Evolutionary conservation across 1,140 invertebrate species (phyloP).

Genomic region (Eupeodes corollae): DNA sequence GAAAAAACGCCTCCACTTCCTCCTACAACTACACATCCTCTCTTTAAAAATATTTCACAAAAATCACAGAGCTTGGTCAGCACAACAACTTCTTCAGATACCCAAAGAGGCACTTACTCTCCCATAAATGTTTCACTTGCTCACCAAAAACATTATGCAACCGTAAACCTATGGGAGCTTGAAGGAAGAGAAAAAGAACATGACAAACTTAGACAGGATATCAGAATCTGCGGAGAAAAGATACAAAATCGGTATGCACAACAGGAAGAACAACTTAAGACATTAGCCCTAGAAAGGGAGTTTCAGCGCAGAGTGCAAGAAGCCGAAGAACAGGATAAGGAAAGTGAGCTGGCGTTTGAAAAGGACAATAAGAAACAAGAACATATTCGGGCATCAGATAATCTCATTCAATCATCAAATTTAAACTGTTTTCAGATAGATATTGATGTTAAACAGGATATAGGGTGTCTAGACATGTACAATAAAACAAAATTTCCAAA

Average conservation of each 20-base stretch:
- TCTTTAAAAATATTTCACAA: constrained; percentile 53
- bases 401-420: constrained; percentile 30
- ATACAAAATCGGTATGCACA: constrained; percentile 65
- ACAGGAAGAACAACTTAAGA: constrained; percentile 77
- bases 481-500: not conserved
- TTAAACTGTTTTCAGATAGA: constrained; percentile 31
- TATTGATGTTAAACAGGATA: constrained; percentile 1
- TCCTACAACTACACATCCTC: constrained; percentile 60
- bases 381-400: constrained; percentile 24
- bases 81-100: constrained; percentile 53
- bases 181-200: constrained; percentile 73
- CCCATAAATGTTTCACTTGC: constrained; percentile 33
- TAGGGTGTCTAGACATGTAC: not conserved
- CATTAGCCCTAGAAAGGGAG: constrained; percentile 72
- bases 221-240: constrained; percentile 60
- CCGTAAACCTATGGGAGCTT: constrained; percentile 73
- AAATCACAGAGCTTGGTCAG: constrained; percentile 29
- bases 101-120: constrained; percentile 63
- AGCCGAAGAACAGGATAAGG: constrained; percentile 61
- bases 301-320: constrained; percentile 79
- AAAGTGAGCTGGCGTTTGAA: constrained; percentile 49
- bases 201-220: constrained; percentile 31
- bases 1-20: constrained; percentile 56
- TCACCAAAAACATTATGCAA: constrained; percentile 14
- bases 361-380: constrained; percentile 36